These are phyloP conservation scores for Glyptemys insculpta DNA, from an alignment of 2,797 vertebrate species.

Conservation along the genomic window DNA sequence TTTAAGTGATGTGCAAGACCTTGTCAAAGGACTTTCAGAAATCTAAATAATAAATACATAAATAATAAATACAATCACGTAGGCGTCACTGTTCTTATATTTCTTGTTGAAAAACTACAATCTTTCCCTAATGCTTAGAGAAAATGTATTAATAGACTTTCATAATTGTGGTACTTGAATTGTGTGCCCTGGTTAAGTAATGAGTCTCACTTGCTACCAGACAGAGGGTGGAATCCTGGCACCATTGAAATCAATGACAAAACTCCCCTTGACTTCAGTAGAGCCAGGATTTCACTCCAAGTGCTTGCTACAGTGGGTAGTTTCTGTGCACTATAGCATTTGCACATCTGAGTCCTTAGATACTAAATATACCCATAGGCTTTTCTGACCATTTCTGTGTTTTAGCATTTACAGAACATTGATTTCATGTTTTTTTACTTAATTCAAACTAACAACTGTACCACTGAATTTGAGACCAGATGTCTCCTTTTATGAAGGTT, in stretches of 20 bases:
- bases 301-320: background rate
- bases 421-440: background rate
- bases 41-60: background rate
- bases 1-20: background rate
- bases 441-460: background rate
- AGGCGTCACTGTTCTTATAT: background rate
- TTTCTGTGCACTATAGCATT: background rate
- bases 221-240: background rate
- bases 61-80: background rate
- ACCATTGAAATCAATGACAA: background rate
- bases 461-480: background rate
- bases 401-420: background rate
- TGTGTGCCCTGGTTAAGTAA: fast-evolving
- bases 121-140: conserved; percentile 17
- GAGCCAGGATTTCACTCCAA: background rate
- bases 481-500: background rate
- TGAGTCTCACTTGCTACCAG: background rate
- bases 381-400: background rate
- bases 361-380: background rate
- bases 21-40: background rate
- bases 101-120: conserved; percentile 8
- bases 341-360: background rate
- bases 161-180: background rate
- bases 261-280: background rate
- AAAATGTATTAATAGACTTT: background rate